These are phyloP conservation scores for Hoplostethus atlanticus DNA, from an alignment of 2,797 vertebrate genomes.

Conservation along the genomic window DNA sequence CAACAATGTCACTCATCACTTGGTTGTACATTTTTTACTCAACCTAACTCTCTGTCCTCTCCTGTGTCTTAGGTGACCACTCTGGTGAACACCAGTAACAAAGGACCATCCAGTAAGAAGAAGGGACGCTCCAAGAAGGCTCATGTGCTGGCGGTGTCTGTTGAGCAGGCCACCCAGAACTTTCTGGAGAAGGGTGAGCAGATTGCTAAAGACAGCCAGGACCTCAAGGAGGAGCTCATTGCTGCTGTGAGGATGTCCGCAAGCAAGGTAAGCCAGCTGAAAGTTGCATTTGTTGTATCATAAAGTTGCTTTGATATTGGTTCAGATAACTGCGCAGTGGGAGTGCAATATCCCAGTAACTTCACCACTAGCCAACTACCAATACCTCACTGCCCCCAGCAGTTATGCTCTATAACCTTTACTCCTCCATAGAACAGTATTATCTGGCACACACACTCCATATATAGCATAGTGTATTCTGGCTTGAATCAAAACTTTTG, in stretches of 20 bases:
- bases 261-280: conserved; percentile 90
- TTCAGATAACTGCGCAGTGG: conserved; percentile 2
- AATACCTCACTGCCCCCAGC: neutral
- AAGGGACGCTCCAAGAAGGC: conserved; percentile 99
- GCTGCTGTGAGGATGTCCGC: conserved; percentile 95
- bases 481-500: neutral
- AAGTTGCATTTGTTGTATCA: neutral
- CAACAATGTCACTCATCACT: neutral
- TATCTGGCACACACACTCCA: neutral
- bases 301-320: neutral
- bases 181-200: conserved; percentile 98
- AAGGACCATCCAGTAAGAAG: conserved; percentile 98
- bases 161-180: conserved; percentile 98
- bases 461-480: neutral
- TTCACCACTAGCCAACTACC: conserved; percentile 1
- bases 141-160: conserved; percentile 96
- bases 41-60: neutral
- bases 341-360: neutral
- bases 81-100: conserved; percentile 98
- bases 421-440: neutral
- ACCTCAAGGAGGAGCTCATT: conserved; percentile 96
- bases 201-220: conserved; percentile 98
- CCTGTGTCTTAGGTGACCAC: conserved; percentile 91
- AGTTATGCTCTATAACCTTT: conserved; percentile 14
- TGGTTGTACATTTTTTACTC: neutral